Conservation (phyloP, 2,888 invertebrate species). For the Lasioglossum leucozonium region DNA sequence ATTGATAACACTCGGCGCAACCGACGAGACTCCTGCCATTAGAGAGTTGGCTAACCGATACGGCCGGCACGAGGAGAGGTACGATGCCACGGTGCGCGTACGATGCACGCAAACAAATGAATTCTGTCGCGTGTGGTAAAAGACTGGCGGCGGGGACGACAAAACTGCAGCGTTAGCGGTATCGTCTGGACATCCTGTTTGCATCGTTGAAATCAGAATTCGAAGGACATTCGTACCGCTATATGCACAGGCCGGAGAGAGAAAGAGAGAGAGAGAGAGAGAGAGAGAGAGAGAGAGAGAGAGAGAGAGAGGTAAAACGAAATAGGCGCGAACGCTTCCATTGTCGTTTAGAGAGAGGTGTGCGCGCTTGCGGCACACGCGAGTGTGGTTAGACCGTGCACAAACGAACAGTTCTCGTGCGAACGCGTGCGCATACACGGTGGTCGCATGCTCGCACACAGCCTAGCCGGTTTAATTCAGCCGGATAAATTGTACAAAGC, state of each 20-base stretch:
- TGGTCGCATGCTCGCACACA: conserved; percentile 14
- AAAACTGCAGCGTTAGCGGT: conserved; percentile 54
- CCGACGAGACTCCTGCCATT: not conserved
- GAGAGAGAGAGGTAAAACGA: conserved; percentile 12
- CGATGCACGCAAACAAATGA: not conserved
- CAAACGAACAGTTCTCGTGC: too few relatives aligned
- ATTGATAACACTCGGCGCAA: not conserved
- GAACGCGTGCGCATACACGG: not conserved
- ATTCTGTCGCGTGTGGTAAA: not conserved
- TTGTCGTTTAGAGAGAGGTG: conserved; percentile 22
- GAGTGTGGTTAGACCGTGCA: not conserved
- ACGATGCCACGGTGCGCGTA: not conserved
- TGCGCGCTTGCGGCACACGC: not conserved
- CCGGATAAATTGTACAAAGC: conserved; percentile 60
- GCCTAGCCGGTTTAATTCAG: conserved; percentile 44
- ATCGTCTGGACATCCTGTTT: conserved; percentile 63
- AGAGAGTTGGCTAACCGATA: not conserved
- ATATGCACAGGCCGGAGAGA: conserved; percentile 21
- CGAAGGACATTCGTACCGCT: conserved; percentile 54
- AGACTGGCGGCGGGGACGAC: not conserved
- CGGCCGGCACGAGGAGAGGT: not conserved
- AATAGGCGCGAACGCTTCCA: conserved; percentile 43
- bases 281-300: too few relatives aligned
- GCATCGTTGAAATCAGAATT: conserved; percentile 52
- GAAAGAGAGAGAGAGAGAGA: not conserved